Evolutionary conservation across 2,888 invertebrate genomes (phyloP), one percentile per base, ranked within the genome.

Genomic region (Agriopis aurantiaria): DNA sequence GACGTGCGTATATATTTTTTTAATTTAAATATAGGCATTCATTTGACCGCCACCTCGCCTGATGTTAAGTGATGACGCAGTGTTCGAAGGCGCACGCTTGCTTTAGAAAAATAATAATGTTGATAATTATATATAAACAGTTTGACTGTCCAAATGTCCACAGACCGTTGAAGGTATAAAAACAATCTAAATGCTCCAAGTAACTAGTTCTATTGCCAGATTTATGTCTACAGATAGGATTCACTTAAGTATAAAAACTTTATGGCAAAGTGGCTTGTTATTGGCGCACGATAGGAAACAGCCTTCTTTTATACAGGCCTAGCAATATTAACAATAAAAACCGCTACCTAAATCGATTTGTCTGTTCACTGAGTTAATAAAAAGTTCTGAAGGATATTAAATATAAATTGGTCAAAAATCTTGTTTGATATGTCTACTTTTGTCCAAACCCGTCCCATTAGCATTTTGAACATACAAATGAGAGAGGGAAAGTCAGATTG

Each of bases 391-490:
- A 57, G 57, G 12, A 57, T 11, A 17, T 43, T 41, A 17, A 57
- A 45, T 43, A 57, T 14, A 11, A 17, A 14, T 43, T 41, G 3
- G 40, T 43, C 56, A 65, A 71, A 65, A 66, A 66, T 78, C 76
- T 77, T 75, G 75, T 72, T 75, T 73, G 69, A 79, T 79, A 78
- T 43, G 76, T 78, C 77, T 33, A 79, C 76, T 78, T 80, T 79
- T 76, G 72, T 68, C 77, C 62, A 77, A 80, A 80, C 75, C 76
- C 70, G 80, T 78, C 63, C 48, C 55, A 71, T 75, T 71, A 68
- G 65, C 61, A 62, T 62, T 73, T 61, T 48, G 53, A 55, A 59
- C 51, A 78, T 76, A 78, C 75, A 77, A 78, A n/a, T n/a, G 68
- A 74, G 73, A 73, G 69, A 75, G 69, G 51, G 74, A 75, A 72